Evolutionary conservation across 2,797 vertebrate genomes (phyloP).

Genomic region (Neostethus bicornis): DNA sequence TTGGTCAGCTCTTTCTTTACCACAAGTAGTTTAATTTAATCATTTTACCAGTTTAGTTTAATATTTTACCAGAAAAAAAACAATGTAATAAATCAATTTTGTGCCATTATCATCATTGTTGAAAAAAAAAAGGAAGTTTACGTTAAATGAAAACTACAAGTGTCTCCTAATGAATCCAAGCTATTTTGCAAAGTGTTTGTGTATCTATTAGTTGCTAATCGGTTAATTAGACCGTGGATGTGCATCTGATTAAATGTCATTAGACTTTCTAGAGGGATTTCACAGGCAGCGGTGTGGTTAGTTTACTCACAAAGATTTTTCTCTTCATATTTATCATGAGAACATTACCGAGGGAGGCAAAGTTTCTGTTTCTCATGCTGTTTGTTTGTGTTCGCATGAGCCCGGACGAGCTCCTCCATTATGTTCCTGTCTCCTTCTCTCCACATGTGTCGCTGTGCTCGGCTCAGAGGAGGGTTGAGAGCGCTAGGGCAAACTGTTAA

Average conservation of each 20-base stretch:
- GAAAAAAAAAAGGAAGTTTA: slow-evolving; percentile 43
- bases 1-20: too few species aligned
- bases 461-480: slow-evolving; percentile 53
- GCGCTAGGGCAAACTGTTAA: slow-evolving; percentile 71
- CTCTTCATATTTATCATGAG: neutral
- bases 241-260: slow-evolving; percentile 73
- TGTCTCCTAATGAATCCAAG: slow-evolving; percentile 43
- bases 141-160: slow-evolving; percentile 43
- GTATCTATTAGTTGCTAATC: slow-evolving; percentile 68
- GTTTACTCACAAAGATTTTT: slow-evolving; percentile 29
- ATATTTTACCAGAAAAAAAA: too few species aligned
- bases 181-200: slow-evolving; percentile 50
- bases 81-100: too few species aligned
- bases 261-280: slow-evolving; percentile 62
- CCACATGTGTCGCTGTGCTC: slow-evolving; percentile 50
- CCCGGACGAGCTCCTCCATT: slow-evolving; percentile 18
- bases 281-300: slow-evolving; percentile 30
- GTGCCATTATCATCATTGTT: slow-evolving; percentile 28
- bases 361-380: slow-evolving; percentile 4
- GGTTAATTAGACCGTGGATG: slow-evolving; percentile 67
- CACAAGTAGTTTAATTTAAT: too few species aligned
- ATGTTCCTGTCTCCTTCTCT: slow-evolving; percentile 39
- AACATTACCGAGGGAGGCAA: slow-evolving; percentile 1
- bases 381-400: neutral
- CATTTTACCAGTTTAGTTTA: too few species aligned